Base-by-base conservation (phyloP, 2,113 vertebrate genomes). In the Macquaria ambigua region DNA sequence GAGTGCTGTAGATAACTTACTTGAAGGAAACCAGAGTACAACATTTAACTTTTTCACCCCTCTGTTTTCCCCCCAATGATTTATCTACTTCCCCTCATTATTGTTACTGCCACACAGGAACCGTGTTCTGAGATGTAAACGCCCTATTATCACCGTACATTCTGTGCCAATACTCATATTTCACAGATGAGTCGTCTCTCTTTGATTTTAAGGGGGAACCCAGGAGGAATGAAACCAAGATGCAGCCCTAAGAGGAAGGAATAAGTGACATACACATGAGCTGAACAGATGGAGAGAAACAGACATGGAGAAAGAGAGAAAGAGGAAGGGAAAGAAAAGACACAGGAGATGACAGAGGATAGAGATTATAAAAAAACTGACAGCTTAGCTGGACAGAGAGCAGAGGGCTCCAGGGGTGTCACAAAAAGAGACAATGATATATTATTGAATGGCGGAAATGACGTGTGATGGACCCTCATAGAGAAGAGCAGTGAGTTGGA, bases 171-270 rank as follows among this genome's bases (percentile, higher is more conserved):
- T 78, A 84, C 69, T 62, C 74, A 59, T 85, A 85, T 84, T 78
- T 79, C 80, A 78, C 55, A 81, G 79, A 87, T 84, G 91, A 92
- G 90, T 92, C 88, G 88, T 86, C 72, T 0, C 53, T 70, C 74
- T 91, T 87, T 82, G 75, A 88, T 81, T 89, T 89, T 87, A 37
- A 90, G 46, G 41, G 37, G n/a, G 41, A 85, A 80, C 69, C 77
- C 72, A 55, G 46, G 62, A 87, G 88, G 62, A 89, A 55, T 58
- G 16, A 83, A 75, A 87, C 86, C 55, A 81, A 86, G 56, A 91
- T 58, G 39, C 46, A 69, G 41, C 50, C 52, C 63, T 82, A 52
- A 69, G 58, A 81, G 82, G 64, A 84, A 70, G 69, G 46, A 50
- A 62, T 15, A 74, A 59, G 50, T 9, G 71, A 84, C 67, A 50